Conservation (phyloP, 2,113 vertebrate species). For the Austrofundulus limnaeus region DNA sequence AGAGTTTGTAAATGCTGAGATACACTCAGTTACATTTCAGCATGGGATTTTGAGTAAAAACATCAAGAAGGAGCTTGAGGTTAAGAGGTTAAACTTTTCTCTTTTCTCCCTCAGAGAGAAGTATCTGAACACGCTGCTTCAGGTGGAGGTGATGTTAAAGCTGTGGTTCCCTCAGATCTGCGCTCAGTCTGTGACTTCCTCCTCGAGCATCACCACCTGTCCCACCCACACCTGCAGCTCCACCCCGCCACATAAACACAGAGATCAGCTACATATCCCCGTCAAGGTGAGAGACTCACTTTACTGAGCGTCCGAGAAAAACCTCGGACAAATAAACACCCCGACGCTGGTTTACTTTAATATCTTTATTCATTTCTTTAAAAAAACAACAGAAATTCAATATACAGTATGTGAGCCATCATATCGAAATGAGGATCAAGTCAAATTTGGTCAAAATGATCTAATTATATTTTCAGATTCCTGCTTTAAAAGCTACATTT, state of each 20-base stretch:
- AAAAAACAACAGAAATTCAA: no score
- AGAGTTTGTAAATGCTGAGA: no score
- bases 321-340: conserved; percentile 9
- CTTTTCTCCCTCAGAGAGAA: conserved; percentile 78
- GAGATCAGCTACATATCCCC: conserved; percentile 80
- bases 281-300: conserved; percentile 70
- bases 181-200: conserved; percentile 34
- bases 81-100: not conserved
- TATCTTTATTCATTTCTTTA: no score
- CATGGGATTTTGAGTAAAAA: no score
- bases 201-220: conserved; percentile 22
- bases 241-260: conserved; percentile 76
- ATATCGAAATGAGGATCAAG: no score
- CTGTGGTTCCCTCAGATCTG: conserved; percentile 88
- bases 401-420: no score
- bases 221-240: conserved; percentile 36
- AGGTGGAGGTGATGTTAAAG: conserved; percentile 92
- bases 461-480: no score
- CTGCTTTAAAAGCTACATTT: no score
- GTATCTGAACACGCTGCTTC: conserved; percentile 87
- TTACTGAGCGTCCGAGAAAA: not conserved
- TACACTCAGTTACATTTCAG: no score
- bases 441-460: no score
- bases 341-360: not conserved
- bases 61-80: no score